phyloP scores from a whole-genome alignment of 2,888 invertebrate species.

The Hirtodrosophila trivittata region DNA sequence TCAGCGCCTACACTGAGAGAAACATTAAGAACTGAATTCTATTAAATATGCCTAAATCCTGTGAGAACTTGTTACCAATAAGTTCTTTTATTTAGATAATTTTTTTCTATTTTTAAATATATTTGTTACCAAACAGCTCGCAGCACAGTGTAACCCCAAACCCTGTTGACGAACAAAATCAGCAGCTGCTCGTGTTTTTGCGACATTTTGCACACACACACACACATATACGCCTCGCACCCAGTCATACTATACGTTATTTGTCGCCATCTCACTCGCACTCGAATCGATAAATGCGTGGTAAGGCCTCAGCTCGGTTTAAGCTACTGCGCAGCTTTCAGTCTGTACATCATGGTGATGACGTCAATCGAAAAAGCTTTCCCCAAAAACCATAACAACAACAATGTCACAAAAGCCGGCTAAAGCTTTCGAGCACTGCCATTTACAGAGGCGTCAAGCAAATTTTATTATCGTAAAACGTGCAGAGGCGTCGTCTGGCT shows the following conservation, averaged over 20 bases:
- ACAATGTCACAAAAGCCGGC: conserved; percentile 72
- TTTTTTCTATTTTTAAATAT: not conserved
- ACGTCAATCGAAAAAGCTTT: conserved; percentile 82
- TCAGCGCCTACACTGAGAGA: conserved; percentile 44
- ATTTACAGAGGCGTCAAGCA: conserved; percentile 58
- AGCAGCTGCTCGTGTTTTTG: conserved; percentile 55
- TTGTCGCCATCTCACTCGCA: conserved; percentile 6
- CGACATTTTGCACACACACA: conserved; percentile 41
- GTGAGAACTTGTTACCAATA: no score
- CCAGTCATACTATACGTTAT: not conserved
- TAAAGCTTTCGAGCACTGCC: conserved; percentile 58
- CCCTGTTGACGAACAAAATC: not conserved
- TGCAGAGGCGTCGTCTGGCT: conserved; percentile 47
- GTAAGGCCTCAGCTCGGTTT: conserved; percentile 55
- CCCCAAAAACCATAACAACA: conserved; percentile 54
- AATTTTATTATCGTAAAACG: conserved; percentile 69
- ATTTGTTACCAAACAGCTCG: not conserved
- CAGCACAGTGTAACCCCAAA: no score
- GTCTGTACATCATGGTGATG: conserved; percentile 69
- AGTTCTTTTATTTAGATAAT: no score
- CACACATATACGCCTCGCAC: no score
- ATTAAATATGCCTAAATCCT: not conserved
- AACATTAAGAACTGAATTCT: conserved; percentile 7
- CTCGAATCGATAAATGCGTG: conserved; percentile 74
- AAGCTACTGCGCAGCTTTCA: conserved; percentile 70